Evolutionary conservation across 2,113 vertebrate species (phyloP), one percentile per base, ranked within the genome.

Genomic region (Oceanodroma tethys): DNA sequence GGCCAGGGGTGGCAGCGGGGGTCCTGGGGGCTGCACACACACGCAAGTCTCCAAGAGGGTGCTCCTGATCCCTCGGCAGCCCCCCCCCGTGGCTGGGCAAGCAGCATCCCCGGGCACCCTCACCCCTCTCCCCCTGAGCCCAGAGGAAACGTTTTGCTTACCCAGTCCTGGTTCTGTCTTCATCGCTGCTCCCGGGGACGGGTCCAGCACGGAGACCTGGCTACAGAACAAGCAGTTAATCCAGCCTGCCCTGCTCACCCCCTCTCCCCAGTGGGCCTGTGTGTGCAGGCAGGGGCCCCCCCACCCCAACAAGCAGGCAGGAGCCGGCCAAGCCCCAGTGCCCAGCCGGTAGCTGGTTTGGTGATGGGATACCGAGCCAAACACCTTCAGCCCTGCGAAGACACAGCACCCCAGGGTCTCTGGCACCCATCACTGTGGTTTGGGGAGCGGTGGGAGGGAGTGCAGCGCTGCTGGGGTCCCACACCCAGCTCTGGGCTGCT

Each of bases 191-290:
- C 92, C 96, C 1, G 63, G 66, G 70, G 97, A 86, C 0, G 67
- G 48, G 86, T 97, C 97, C 63, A 66, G 63, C 80, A 95, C 12
- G 6, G 96, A 96, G 75, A 97, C 97, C 97, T 98, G 97, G 97
- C 97, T 98, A 97, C 93, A 98, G 89, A 98, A 93, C 65, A 91
- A 81, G 53, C 73, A 95, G 90, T 97, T 95, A 97, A 87, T 87
- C 68, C 82, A 81, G 65, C 40, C 65, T 94, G 95, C 34, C 38
- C n/a, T 0, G 0, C 67, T 79, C 0, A 0, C 20, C 42, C 34
- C 20, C 3, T 4, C 55, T 71, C 40, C 59, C 50, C 86, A 22
- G 26, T 3, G 5, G 13, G 68, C 16, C 38, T 27, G 15, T n/a
- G 82, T 16, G 25, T 34, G 65, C 52, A 66, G 70, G 81, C 83